Conservation (phyloP, 2,113 vertebrate genomes). For the Sterrhoptilus dennistouni region DNA sequence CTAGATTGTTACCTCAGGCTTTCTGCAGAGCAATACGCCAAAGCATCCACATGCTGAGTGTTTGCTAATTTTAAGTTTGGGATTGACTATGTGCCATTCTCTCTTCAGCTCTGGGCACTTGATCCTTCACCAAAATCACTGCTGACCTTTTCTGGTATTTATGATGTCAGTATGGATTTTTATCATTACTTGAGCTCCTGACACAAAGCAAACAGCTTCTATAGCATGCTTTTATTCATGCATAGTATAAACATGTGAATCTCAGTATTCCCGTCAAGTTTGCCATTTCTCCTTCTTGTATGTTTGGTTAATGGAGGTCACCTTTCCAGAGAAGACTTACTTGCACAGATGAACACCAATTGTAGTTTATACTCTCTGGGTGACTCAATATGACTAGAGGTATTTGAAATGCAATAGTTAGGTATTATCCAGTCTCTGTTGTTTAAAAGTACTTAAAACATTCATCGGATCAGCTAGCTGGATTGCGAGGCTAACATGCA, state of each 20-base stretch:
- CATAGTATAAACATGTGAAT: conserved; percentile 7
- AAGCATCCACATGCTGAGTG: background rate
- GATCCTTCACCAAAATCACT: background rate
- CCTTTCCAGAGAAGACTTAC: background rate
- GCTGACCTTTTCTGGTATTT: conserved; percentile 79
- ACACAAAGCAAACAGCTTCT: conserved; percentile 67
- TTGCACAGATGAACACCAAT: background rate
- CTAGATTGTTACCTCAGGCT: background rate
- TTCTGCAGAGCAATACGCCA: conserved; percentile 36
- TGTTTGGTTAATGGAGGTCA: background rate
- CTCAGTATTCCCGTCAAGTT: background rate
- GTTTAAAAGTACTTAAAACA: background rate
- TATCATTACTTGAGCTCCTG: conserved; percentile 66
- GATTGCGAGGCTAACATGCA: background rate
- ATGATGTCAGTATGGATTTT: conserved; percentile 61
- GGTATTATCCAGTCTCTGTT: background rate
- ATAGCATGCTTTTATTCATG: conserved; percentile 26
- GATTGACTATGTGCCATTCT: conserved; percentile 50
- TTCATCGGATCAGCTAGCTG: background rate
- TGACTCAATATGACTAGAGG: background rate
- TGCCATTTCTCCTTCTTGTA: background rate
- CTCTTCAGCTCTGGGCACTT: conserved; percentile 7
- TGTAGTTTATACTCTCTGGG: background rate
- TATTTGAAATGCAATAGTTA: background rate
- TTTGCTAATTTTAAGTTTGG: conserved; percentile 27